Evolutionary conservation across 2,113 vertebrate genomes (phyloP), one percentile per base, ranked within the genome.

Genomic region (Melanotaenia duboulayi): DNA sequence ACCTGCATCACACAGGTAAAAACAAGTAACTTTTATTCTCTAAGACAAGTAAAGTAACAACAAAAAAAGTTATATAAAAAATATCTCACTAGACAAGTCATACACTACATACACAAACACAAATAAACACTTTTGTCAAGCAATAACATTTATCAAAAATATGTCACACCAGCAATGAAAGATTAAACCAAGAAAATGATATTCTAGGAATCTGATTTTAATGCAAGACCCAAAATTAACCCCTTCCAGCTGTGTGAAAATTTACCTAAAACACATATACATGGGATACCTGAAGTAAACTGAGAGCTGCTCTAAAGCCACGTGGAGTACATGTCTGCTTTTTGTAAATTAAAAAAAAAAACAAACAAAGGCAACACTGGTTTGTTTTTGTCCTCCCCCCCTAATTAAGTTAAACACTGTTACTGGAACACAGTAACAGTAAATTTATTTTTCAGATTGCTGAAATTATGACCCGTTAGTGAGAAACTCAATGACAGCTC

Each of bases 1-100:
- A 87, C 89, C 85, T 70, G 85, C 58, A 22, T 59, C 32, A 54
- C 70, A 89, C 86, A 86, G 75, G 81, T 87, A 71, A 82, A n/a
- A 80, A 85, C 57, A 79, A 71, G 35, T 50, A 11, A 67, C 68
- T 56, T 52, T 54, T 42, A 64, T 12, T 40, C 51, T 39, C 19
- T 71, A 66, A 14, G 7, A 70, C 37, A 50, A 23, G 40, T 32
- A 67, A n/a, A 54, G 37, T 35, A 42, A 23, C 14, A 24, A 62
- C 12, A 56, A 56, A 69, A 10, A 22, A 20, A 61, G 24, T 6
- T 11, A 65, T 20, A 77, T 16, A 64, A 71, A 49, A 65, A 63
- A 65, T 75, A 28, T 28, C 28, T 65, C 77, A n/a, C 39, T 61
- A 46, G 50, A 64, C 54, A 65, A 80, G 55, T 64, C 35, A 76